Evolutionary conservation across 2,888 invertebrate genomes (phyloP).

Genomic region (Matsumyia berberina): DNA sequence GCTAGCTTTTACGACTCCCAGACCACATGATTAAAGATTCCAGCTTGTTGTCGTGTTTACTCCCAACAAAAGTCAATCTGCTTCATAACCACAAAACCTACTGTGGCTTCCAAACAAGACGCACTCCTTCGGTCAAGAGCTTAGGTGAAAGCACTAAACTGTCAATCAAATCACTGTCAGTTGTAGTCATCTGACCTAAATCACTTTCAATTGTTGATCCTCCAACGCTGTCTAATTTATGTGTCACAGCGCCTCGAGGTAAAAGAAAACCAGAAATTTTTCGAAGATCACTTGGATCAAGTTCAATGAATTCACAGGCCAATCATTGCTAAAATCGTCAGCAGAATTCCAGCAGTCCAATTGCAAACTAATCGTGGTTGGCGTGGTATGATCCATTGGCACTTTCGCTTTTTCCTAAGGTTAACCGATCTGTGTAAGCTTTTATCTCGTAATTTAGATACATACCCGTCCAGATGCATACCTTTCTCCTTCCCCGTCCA

Average conservation of each 20-base stretch:
- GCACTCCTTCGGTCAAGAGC: slow-evolving; percentile 14
- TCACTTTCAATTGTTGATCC: slow-evolving; percentile 2
- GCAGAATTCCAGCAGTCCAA: too few relatives aligned
- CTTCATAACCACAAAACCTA: not conserved
- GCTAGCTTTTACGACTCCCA: not conserved
- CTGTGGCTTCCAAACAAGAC: not conserved
- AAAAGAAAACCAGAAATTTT: too few relatives aligned
- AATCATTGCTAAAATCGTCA: too few relatives aligned
- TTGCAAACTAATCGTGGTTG: slow-evolving; percentile 1
- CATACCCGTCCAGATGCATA: not conserved
- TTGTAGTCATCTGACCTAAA: not conserved
- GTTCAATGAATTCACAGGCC: too few relatives aligned
- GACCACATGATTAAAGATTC: not conserved
- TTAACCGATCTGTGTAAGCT: slow-evolving; percentile 3
- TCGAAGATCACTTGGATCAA: slow-evolving; percentile 7
- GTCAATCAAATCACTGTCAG: slow-evolving; percentile 3
- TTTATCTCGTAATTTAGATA: slow-evolving; percentile 10
- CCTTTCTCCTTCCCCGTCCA: slow-evolving; percentile 12
- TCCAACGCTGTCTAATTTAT: not conserved
- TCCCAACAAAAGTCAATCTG: not conserved
- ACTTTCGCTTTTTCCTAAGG: slow-evolving; percentile 15
- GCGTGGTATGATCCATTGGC: slow-evolving; percentile 2
- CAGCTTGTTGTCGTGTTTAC: not conserved
- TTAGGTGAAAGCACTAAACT: slow-evolving; percentile 16
- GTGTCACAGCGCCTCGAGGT: not conserved